A percentile compares a stretch with the other conserved stretches of the same genome.
Evolutionary conservation across 2,888 invertebrate genomes (phyloP).

Genomic region (Drosophila tripunctata): DNA sequence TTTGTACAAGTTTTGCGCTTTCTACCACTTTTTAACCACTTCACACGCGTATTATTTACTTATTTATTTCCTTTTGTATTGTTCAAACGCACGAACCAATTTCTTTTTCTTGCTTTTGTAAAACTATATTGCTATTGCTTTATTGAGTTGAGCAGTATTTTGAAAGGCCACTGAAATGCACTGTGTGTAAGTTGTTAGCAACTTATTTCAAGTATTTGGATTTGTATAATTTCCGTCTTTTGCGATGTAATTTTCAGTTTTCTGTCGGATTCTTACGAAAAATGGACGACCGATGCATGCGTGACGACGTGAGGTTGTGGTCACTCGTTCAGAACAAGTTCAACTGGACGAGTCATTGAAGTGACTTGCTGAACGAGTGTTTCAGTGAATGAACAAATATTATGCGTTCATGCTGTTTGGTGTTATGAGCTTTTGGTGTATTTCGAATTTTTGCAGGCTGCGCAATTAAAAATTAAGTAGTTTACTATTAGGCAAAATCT

Average conservation of each 20-base stretch:
- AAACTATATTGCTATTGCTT: conserved; percentile 65
- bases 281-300: conserved; percentile 74
- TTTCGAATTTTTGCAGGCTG: too few species aligned
- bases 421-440: too few species aligned
- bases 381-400: not conserved
- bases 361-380: not conserved
- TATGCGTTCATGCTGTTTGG: not conserved
- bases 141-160: conserved; percentile 74
- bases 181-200: conserved; percentile 46
- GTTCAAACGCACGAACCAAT: conserved; percentile 59
- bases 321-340: conserved; percentile 19
- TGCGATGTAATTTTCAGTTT: conserved; percentile 66
- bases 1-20: conserved; percentile 32
- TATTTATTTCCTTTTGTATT: conserved; percentile 71
- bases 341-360: conserved; percentile 7
- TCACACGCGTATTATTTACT: conserved; percentile 77
- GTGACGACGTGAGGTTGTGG: conserved; percentile 51
- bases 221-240: conserved; percentile 33
- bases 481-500: too few species aligned
- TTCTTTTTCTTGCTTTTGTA: conserved; percentile 36
- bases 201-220: conserved; percentile 25
- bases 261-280: conserved; percentile 65
- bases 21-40: conserved; percentile 68
- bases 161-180: conserved; percentile 75
- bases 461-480: too few species aligned